Conservation (phyloP, 2,113 vertebrate genomes). For the Hemiprocne comata region DNA sequence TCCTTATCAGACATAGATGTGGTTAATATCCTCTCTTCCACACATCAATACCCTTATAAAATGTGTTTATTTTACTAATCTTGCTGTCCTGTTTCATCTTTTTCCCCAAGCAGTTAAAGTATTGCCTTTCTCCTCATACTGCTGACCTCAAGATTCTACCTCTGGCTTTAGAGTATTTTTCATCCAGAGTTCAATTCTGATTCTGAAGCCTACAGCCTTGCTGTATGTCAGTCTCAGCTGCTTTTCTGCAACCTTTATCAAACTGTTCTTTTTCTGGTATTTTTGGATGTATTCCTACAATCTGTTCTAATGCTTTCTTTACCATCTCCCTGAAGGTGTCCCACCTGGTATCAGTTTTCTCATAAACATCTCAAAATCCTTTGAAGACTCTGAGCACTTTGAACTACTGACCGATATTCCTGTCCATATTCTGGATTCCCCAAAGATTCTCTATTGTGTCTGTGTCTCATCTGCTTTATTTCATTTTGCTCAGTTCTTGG, state of each 20-base stretch:
- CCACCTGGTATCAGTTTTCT: not conserved
- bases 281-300: not conserved
- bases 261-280: not conserved
- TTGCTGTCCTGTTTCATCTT: not conserved
- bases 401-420: not conserved
- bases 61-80: constrained; percentile 3
- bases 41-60: not conserved
- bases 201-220: not conserved
- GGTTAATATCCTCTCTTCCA: constrained; percentile 1
- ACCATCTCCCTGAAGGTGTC: not conserved
- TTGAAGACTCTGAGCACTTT: not conserved
- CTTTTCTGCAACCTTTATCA: not conserved
- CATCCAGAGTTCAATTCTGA: not conserved
- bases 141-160: not conserved
- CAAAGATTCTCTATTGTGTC: not conserved
- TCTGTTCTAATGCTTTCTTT: not conserved
- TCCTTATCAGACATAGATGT: not conserved
- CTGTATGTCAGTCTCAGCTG: not conserved
- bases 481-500: not conserved
- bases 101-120: not conserved
- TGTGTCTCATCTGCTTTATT: not conserved
- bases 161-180: not conserved
- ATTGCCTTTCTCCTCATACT: not conserved
- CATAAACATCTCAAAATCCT: not conserved
- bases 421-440: not conserved